Base-by-base conservation (phyloP, 2,797 vertebrate genomes). In the Pseudomugil tenellus region DNA sequence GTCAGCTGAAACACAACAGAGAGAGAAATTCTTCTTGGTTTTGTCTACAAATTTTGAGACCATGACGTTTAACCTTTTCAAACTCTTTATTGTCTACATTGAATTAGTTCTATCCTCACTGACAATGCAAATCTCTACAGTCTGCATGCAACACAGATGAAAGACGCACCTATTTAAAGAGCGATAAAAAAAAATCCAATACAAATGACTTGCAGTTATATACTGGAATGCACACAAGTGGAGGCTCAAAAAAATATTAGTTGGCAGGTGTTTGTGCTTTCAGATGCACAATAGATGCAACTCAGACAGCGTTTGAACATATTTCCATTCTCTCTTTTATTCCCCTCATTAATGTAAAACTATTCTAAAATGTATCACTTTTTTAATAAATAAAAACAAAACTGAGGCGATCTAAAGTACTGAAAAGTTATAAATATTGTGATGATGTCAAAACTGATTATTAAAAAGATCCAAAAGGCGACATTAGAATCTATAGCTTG, bases 1-100 rank as follows among this genome's bases (percentile, higher is more conserved):
- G 98, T 99, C 76, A 99, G 90, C 98, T 99, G 89, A 31, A 92
- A 73, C 26, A 76, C 31, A 64, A 62, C 53, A 70, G 2, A 64
- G 6, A 32, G 8, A 52, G 14, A 16, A 37, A 57, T 39, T 39
- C n/a, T 64, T 2, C 61, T 25, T 10, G 53, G 43, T 4, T 70
- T 31, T 35, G 17, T 43, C 59, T 12, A 51, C 7, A 46, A 37
- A 55, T 31, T 64, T 11, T 56, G 41, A 21, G 19, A 16, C 39
- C 58, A 70, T 46, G 26, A 67, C 68, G 51, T 74, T 57, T 74
- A 59, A 74, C 28, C 43, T 29, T 71, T 72, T 37, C 39, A 70
- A 37, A 29, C 58, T 49, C 35, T 19, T 10, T n/a, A 46, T 29
- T 12, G 26, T 11, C 57, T 14, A 6, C 26, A 48, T 39, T 49